Base-by-base conservation (phyloP, 1,140 invertebrate genomes). In the Drosophila lacteicornis region DNA sequence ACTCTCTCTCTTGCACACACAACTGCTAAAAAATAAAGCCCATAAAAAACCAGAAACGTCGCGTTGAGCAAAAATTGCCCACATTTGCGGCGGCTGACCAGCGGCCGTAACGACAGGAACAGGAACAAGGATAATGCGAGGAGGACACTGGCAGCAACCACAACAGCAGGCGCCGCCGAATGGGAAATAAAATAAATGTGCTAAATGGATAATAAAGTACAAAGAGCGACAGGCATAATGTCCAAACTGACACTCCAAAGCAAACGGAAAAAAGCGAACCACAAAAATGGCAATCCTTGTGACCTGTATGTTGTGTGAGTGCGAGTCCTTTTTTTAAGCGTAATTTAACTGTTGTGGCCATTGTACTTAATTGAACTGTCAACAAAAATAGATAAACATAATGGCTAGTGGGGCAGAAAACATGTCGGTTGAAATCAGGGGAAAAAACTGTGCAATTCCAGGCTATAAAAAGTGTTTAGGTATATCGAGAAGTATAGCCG, bases 151-250 rank as follows among this genome's bases (percentile, higher is more conserved):
- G 27, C 46, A 43, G 47, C 47, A 53, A 70, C 67, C 67, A 69
- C 67, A 55, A 58, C 58, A 51, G 67, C 75, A 56, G 74, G 38
- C 49, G 61, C 42, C 49, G 66, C 38, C 56, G 70, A 75, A 63
- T 59, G 67, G 43, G 67, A 88, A 88, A 83, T 90, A 90, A 90
- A 90, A 85, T 90, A 90, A 90, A 90, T 90, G 85, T 90, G 85
- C 85, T 90, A 90, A 90, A 90, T 90, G 85, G 85, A 90, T 90
- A 90, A 90, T 90, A 90, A 90, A 90, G 71, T 79, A 85, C 86
- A 82, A 79, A 85, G 76, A 79, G 60, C 75, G 85, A 90, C 85
- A 82, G 85, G 58, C 85, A 90, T 85, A 88, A 87, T 87, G 84
- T 82, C 66, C 78, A 68, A 83, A 73, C 69, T 75, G 79, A 85